Percentiles rank a stretch among this genome's conserved stretches.
Evolutionary conservation across 1,140 invertebrate species (phyloP).

Genomic region (Pygmarrhopalites habei): DNA sequence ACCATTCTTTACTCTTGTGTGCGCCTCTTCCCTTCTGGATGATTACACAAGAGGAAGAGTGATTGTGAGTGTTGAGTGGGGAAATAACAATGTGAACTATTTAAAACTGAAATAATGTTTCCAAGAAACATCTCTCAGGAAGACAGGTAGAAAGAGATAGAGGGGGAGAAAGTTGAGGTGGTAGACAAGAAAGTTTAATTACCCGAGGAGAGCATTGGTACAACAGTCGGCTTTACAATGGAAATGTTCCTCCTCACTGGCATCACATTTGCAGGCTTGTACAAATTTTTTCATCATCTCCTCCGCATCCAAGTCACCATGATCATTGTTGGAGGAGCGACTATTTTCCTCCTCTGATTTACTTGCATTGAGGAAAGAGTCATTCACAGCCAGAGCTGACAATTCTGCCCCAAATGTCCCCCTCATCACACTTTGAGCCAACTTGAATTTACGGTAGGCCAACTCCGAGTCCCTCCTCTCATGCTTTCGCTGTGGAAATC

Average conservation of each 20-base stretch:
- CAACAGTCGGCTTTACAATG: slow-evolving; percentile 37
- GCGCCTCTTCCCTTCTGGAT: too few species aligned
- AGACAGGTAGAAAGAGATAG: too few species aligned
- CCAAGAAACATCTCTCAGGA: too few species aligned
- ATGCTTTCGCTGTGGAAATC: slow-evolving; percentile 71
- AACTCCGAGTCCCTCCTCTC: slow-evolving; percentile 83
- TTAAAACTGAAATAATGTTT: too few species aligned
- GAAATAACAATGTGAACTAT: too few species aligned
- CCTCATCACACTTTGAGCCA: slow-evolving; percentile 50
- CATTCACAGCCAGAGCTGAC: slow-evolving; percentile 17
- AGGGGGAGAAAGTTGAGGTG: too few species aligned
- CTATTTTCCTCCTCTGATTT: slow-evolving; percentile 37
- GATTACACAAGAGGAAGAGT: too few species aligned
- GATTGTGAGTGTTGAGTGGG: too few species aligned
- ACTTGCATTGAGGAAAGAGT: slow-evolving; percentile 20
- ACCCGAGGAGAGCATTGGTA: slow-evolving; percentile 34
- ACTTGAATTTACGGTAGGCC: slow-evolving; percentile 70
- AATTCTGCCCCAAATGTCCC: slow-evolving; percentile 38
- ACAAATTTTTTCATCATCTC: slow-evolving; percentile 36
- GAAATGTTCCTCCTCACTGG: slow-evolving; percentile 33
- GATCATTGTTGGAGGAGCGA: slow-evolving; percentile 24
- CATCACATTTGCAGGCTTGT: slow-evolving; percentile 35
- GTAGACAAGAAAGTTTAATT: too few species aligned
- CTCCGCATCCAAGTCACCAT: slow-evolving; percentile 30
- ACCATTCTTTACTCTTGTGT: too few species aligned